Percentiles rank a stretch among this genome's conserved stretches.
Evolutionary conservation across 1,140 invertebrate genomes (phyloP).

Genomic region (Bombus confusus): DNA sequence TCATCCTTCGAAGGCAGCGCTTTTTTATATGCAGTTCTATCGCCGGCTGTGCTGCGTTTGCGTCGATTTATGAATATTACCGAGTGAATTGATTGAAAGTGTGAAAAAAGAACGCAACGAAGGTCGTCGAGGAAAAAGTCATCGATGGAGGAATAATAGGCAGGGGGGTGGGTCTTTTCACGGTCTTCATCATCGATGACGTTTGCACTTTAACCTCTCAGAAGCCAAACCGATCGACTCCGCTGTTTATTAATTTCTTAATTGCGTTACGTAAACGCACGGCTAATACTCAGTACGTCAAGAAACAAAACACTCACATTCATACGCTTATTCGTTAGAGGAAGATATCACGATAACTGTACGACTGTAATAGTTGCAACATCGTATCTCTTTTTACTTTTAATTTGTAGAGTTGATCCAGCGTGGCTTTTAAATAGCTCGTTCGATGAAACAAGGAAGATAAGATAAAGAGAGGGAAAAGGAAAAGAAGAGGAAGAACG

Average conservation of each 20-base stretch:
- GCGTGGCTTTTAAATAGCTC: too few species aligned
- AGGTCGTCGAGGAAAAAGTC: not conserved
- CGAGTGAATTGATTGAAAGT: not conserved
- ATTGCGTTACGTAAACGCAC: not conserved
- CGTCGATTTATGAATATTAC: slow-evolving; percentile 22
- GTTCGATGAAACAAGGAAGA: not conserved
- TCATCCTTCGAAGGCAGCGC: not conserved
- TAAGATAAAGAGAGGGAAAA: not conserved
- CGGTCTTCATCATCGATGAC: not conserved
- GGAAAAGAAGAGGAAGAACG: not conserved
- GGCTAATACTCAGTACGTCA: not conserved
- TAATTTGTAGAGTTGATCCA: too few species aligned
- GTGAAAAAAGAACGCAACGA: not conserved
- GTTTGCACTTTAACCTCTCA: not conserved
- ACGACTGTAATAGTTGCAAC: too few species aligned
- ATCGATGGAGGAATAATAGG: not conserved
- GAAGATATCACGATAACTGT: too few species aligned
- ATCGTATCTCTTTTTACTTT: too few species aligned
- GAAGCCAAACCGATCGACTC: not conserved
- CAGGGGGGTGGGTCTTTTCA: not conserved
- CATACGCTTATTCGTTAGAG: not conserved
- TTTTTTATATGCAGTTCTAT: not conserved
- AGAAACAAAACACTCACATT: not conserved
- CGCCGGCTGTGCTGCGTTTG: not conserved
- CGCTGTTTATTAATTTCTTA: not conserved